Percentiles rank a stretch among this genome's conserved stretches.
phyloP scores from a whole-genome alignment of 2,113 vertebrate species.

The Ptilonorhynchus violaceus region DNA sequence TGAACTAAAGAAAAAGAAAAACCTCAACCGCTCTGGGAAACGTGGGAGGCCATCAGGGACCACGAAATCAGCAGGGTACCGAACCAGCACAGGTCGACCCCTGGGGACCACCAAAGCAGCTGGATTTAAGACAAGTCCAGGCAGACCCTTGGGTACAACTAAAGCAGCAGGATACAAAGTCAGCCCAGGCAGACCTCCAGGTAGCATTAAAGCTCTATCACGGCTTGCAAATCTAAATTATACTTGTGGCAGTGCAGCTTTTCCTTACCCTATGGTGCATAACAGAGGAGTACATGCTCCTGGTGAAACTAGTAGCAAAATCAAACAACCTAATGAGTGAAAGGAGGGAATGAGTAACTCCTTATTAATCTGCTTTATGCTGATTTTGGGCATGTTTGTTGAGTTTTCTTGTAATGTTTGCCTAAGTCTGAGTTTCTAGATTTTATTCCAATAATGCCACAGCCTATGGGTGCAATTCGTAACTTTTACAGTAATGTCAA shows the following conservation, averaged over 20 bases:
- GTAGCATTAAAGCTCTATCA: constrained; percentile 97
- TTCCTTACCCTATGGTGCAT: constrained; percentile 89
- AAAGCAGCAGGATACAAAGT: constrained; percentile 98
- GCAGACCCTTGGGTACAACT: constrained; percentile 94
- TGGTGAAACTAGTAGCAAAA: constrained; percentile 84
- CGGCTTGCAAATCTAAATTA: constrained; percentile 93
- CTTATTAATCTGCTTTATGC: constrained; percentile 42
- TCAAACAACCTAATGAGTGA: constrained; percentile 85
- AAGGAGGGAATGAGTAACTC: constrained; percentile 20
- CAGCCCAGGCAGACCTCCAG: constrained; percentile 94
- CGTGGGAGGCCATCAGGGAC: constrained; percentile 92
- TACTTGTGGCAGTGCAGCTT: constrained; percentile 87
- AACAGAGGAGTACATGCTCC: constrained; percentile 82
- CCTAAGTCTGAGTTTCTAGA: constrained; percentile 48
- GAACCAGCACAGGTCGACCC: constrained; percentile 96
- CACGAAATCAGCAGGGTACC: constrained; percentile 95
- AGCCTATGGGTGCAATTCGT: background rate
- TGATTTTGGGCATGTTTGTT: constrained; percentile 57
- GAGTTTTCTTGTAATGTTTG: constrained; percentile 54
- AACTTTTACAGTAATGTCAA: background rate
- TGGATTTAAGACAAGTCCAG: constrained; percentile 98
- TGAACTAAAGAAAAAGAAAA: constrained; percentile 94
- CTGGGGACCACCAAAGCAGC: constrained; percentile 97
- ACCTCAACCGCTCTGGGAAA: constrained; percentile 87
- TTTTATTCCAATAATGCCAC: constrained; percentile 46